phyloP scores from a whole-genome alignment of 2,113 vertebrate genomes.

The Mastomys coucha region DNA sequence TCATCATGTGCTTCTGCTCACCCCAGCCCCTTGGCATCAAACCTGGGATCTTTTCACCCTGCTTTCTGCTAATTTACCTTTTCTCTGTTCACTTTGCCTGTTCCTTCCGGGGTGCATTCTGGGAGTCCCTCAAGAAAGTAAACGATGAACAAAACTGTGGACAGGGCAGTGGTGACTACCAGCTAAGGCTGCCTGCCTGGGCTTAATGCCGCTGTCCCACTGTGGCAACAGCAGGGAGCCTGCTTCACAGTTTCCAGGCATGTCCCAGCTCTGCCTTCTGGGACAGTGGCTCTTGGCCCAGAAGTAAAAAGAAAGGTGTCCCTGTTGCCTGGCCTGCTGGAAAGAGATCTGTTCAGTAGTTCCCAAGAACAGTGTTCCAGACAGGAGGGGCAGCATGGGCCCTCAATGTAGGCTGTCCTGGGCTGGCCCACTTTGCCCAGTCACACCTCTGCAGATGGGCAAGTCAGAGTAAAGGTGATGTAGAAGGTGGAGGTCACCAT shows the following conservation, averaged over 20 bases:
- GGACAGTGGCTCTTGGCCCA: conserved; percentile 63
- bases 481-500: not conserved
- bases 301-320: conserved; percentile 66
- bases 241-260: conserved; percentile 18
- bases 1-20: not conserved
- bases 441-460: not conserved
- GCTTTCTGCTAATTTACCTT: not conserved
- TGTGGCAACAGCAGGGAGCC: not conserved
- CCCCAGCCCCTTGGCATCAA: conserved; percentile 6
- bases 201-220: not conserved
- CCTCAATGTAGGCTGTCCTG: not conserved
- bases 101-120: not conserved
- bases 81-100: conserved; percentile 1
- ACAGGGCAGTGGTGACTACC: not conserved
- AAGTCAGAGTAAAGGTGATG: not conserved
- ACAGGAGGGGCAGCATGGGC: not conserved
- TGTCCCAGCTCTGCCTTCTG: conserved; percentile 31
- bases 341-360: not conserved
- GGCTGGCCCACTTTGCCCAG: not conserved
- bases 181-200: not conserved
- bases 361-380: not conserved
- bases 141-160: not conserved
- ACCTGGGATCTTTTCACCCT: not conserved
- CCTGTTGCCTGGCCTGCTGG: conserved; percentile 22
- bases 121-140: conserved; percentile 1